Evolutionary conservation across 2,113 vertebrate genomes (phyloP).

Genomic region (Andinoacara biseriatus): DNA sequence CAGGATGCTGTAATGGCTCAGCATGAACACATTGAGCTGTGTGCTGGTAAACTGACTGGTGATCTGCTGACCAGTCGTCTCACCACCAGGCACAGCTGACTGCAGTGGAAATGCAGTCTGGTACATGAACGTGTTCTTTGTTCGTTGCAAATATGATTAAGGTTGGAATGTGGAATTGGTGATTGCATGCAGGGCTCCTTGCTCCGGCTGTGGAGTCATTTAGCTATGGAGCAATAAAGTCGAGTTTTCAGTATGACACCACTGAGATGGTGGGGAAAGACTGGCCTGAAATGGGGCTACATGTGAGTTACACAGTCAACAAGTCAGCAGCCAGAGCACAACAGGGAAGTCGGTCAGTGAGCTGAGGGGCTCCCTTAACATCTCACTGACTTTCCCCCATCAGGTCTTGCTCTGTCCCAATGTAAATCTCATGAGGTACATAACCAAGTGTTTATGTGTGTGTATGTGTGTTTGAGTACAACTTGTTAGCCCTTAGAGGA

Average conservation of each 20-base stretch:
- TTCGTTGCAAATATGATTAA: slow-evolving; percentile 72
- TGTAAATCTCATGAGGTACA: slow-evolving; percentile 46
- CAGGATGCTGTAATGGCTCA: slow-evolving; percentile 1
- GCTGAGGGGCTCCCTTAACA: slow-evolving; percentile 48
- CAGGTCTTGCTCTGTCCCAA: slow-evolving; percentile 40
- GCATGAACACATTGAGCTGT: slow-evolving; percentile 29
- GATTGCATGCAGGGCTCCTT: slow-evolving; percentile 24
- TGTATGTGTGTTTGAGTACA: slow-evolving; percentile 20
- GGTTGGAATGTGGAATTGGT: slow-evolving; percentile 59
- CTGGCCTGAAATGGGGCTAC: slow-evolving; percentile 37
- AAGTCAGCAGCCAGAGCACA: slow-evolving; percentile 38
- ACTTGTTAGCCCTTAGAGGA: slow-evolving; percentile 43
- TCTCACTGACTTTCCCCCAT: slow-evolving; percentile 45
- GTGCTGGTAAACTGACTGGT: slow-evolving; percentile 42
- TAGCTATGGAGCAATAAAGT: slow-evolving; percentile 37
- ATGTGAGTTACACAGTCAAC: slow-evolving; percentile 45
- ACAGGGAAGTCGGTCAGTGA: slow-evolving; percentile 40
- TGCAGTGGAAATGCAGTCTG: slow-evolving; percentile 39
- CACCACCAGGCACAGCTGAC: slow-evolving; percentile 47
- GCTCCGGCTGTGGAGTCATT: slow-evolving; percentile 43
- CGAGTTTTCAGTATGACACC: slow-evolving; percentile 53
- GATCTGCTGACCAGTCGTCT: slow-evolving; percentile 60
- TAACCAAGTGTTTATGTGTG: slow-evolving; percentile 28
- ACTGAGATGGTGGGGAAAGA: slow-evolving; percentile 38
- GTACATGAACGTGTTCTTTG: slow-evolving; percentile 61